A percentile compares a stretch with the other conserved stretches of the same genome.
Evolutionary conservation across 2,113 vertebrate species (phyloP).

Genomic region (Euleptes europaea): DNA sequence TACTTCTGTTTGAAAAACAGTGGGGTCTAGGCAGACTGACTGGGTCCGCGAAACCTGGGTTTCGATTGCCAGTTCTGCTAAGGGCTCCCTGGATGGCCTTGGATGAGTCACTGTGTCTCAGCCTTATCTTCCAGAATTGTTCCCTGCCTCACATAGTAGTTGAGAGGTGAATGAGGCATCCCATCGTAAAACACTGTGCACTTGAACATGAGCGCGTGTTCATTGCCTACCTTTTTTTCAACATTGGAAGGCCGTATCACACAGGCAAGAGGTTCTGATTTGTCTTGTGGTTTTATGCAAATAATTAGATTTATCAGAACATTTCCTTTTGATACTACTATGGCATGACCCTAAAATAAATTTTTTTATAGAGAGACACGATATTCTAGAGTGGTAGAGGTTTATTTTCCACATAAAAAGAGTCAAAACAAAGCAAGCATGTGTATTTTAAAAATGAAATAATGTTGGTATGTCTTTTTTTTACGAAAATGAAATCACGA

Average conservation of each 20-base stretch:
- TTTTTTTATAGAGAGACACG: constrained; percentile 76
- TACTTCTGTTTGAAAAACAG: not conserved
- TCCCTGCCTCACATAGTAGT: not conserved
- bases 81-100: not conserved
- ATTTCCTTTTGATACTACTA: constrained; percentile 75
- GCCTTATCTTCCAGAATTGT: constrained; percentile 11
- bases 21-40: not conserved
- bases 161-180: not conserved
- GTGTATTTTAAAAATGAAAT: constrained; percentile 75
- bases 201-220: constrained; percentile 44
- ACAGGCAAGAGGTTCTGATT: constrained; percentile 63
- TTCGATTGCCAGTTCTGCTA: not conserved
- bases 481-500: constrained; percentile 50
- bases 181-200: not conserved
- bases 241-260: constrained; percentile 56
- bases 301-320: constrained; percentile 64
- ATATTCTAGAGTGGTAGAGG: constrained; percentile 80
- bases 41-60: not conserved
- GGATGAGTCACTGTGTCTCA: constrained; percentile 7
- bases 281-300: constrained; percentile 78
- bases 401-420: constrained; percentile 79
- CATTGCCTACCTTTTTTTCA: constrained; percentile 59
- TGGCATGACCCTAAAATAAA: constrained; percentile 77
- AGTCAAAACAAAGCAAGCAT: constrained; percentile 66
- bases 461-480: constrained; percentile 74